phyloP scores from a whole-genome alignment of 1,140 invertebrate genomes.

The Bombus picipes region DNA sequence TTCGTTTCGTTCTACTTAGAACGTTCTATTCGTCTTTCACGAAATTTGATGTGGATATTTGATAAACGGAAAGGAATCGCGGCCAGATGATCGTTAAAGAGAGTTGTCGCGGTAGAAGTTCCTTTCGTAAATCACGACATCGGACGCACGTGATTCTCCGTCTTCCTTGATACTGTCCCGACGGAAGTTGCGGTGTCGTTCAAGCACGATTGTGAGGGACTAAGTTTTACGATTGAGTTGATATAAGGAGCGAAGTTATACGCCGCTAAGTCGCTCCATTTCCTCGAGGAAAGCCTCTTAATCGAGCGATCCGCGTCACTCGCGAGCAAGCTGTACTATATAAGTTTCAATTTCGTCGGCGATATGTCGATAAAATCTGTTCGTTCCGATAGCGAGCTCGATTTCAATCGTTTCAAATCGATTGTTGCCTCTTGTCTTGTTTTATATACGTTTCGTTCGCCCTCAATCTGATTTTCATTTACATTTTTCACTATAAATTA shows the following conservation, averaged over 20 bases:
- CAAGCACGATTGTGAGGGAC: conserved; percentile 27
- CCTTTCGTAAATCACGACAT: conserved; percentile 40
- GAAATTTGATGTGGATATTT: background rate
- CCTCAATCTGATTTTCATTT: too few species aligned
- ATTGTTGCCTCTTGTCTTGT: too few species aligned
- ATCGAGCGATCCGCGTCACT: conserved; percentile 9
- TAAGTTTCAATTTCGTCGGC: conserved; percentile 27
- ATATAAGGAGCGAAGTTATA: conserved; percentile 39
- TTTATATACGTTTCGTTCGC: too few species aligned
- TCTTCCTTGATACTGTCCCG: background rate
- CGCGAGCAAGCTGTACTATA: background rate
- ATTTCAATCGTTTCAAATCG: background rate
- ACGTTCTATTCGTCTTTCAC: background rate
- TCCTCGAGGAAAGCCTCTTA: conserved; percentile 24
- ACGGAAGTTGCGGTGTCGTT: conserved; percentile 19
- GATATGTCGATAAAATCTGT: conserved; percentile 37
- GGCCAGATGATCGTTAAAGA: background rate
- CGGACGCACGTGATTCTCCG: conserved; percentile 10
- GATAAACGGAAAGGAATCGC: background rate
- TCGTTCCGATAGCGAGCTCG: too few species aligned
- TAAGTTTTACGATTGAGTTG: conserved; percentile 49
- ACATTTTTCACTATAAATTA: too few species aligned
- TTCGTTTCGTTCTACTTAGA: too few species aligned
- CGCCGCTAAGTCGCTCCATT: conserved; percentile 20
- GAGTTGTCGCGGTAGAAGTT: background rate